These are phyloP conservation scores for Apis florea DNA, from an alignment of 1,140 invertebrate species.

Conservation along the genomic window DNA sequence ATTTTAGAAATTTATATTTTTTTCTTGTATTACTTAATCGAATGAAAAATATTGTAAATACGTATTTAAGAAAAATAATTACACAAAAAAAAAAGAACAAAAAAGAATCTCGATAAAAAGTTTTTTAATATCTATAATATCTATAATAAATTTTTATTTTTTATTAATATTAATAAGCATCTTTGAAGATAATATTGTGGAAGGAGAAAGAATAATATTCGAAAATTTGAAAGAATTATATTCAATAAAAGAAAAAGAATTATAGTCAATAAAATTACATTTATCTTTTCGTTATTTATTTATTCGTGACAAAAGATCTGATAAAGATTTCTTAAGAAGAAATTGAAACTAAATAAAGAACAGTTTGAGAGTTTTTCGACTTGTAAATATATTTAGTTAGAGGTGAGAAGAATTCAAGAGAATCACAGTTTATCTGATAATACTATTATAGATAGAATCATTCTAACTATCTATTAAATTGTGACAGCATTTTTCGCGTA, in stretches of 20 bases:
- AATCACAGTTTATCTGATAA: neutral
- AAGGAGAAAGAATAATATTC: neutral
- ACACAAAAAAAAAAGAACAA: neutral
- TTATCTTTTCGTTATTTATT: slow-evolving; percentile 30
- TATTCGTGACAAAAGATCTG: slow-evolving; percentile 12
- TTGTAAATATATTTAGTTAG: slow-evolving; percentile 31
- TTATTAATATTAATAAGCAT: neutral
- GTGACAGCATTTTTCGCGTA: neutral
- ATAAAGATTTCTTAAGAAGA: neutral
- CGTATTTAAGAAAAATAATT: slow-evolving; percentile 1
- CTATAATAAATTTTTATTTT: neutral
- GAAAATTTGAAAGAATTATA: neutral
- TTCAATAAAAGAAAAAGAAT: too few relatives aligned
- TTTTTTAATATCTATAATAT: neutral
- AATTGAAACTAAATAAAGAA: neutral
- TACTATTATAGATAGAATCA: neutral
- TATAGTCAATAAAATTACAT: neutral
- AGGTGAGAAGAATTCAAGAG: neutral
- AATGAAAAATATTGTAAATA: slow-evolving; percentile 9
- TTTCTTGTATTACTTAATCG: neutral
- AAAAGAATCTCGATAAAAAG: neutral
- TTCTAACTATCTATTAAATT: neutral
- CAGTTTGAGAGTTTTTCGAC: neutral
- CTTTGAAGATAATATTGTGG: neutral
- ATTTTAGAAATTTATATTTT: neutral